A percentile compares a stretch with the other conserved stretches of the same genome.
Evolutionary conservation across 2,113 vertebrate genomes (phyloP).

Genomic region (Thomomys bottae): DNA sequence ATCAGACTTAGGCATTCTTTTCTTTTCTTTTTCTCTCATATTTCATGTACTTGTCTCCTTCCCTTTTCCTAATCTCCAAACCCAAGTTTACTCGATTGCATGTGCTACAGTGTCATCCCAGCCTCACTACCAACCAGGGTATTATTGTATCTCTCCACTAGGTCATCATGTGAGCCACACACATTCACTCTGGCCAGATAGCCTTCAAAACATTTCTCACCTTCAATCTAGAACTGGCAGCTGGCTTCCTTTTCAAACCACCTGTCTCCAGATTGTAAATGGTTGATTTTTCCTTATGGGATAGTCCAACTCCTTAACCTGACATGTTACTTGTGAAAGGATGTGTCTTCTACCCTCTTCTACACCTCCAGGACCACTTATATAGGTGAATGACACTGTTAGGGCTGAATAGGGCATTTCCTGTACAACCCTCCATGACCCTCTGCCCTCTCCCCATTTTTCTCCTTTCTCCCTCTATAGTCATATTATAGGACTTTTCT

Average conservation of each 20-base stretch:
- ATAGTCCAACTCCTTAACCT: background rate
- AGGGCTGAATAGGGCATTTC: background rate
- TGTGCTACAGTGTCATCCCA: background rate
- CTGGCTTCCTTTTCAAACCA: background rate
- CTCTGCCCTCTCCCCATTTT: background rate
- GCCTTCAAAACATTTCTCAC: background rate
- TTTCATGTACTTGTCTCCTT: background rate
- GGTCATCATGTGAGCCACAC: background rate
- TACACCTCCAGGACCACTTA: background rate
- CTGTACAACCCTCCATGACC: too few species aligned
- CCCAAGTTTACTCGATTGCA: background rate
- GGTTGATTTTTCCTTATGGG: background rate
- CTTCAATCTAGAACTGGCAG: background rate
- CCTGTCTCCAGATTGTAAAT: background rate
- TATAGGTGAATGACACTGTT: background rate
- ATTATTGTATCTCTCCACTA: background rate
- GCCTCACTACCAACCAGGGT: background rate
- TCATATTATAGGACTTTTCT: background rate
- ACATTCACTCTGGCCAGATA: background rate
- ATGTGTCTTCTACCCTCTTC: background rate
- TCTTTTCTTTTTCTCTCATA: background rate
- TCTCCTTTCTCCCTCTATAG: too few species aligned
- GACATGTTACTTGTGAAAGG: background rate
- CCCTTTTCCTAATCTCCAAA: conserved; percentile 8
- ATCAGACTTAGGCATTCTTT: background rate